Conservation (phyloP, 2,888 invertebrate genomes). For the Trichogramma dendrolimi region DNA sequence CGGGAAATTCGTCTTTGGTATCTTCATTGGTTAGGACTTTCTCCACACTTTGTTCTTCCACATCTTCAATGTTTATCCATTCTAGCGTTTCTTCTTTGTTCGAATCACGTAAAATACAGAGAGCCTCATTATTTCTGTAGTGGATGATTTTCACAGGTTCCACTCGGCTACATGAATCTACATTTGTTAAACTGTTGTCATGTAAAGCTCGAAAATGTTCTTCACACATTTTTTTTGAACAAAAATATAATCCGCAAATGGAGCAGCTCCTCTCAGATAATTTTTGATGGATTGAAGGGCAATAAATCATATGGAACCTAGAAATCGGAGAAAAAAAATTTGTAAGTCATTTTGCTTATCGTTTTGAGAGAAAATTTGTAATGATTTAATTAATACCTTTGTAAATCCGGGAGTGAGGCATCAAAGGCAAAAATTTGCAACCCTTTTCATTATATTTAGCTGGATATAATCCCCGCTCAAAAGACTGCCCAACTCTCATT, state of each 20-base stretch:
- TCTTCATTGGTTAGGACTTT: too few relatives aligned
- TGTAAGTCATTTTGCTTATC: background rate
- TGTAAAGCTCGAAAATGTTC: background rate
- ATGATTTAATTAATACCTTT: background rate
- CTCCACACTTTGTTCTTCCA: background rate
- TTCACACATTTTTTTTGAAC: background rate
- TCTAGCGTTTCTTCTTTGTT: background rate
- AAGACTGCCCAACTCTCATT: background rate
- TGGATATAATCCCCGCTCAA: background rate
- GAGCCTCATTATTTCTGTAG: background rate
- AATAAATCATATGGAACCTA: background rate
- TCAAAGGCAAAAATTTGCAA: background rate
- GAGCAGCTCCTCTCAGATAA: background rate
- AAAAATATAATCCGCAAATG: background rate
- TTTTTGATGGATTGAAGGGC: background rate
- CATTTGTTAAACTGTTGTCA: background rate
- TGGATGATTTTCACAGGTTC: background rate
- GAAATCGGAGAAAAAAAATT: too few relatives aligned
- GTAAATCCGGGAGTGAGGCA: background rate
- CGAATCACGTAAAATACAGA: background rate
- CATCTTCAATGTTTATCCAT: slow-evolving; percentile 1
- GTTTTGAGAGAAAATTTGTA: background rate
- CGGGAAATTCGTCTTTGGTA: background rate
- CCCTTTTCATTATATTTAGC: background rate
- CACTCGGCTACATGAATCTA: background rate